Conservation (phyloP, 2,888 invertebrate species). For the Carcina quercana region DNA sequence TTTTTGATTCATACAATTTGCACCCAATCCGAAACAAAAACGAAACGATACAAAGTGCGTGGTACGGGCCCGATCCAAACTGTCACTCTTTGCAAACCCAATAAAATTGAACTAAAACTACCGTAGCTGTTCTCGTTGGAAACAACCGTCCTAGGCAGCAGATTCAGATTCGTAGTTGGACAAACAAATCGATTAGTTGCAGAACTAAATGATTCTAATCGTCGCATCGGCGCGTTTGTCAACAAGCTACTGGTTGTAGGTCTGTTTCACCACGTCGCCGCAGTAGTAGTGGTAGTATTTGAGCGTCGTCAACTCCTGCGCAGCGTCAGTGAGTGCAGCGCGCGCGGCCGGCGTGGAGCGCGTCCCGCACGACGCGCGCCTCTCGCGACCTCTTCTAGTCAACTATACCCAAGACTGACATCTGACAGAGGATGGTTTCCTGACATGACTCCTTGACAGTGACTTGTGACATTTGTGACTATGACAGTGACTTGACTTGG, state of each 20-base stretch:
- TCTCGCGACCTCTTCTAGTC: slow-evolving; percentile 50
- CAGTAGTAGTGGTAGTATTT: slow-evolving; percentile 63
- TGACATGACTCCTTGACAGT: slow-evolving; percentile 27
- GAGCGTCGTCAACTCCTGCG: slow-evolving; percentile 30
- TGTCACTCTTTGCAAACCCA: too few species aligned
- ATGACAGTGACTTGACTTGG: slow-evolving; percentile 31
- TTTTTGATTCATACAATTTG: too few species aligned
- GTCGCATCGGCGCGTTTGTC: slow-evolving; percentile 1
- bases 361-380: slow-evolving; percentile 40
- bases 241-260: too few species aligned
- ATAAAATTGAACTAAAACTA: too few species aligned
- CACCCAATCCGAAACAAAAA: too few species aligned
- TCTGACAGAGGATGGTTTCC: too few species aligned
- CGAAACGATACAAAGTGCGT: too few species aligned
- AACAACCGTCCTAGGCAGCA: too few species aligned
- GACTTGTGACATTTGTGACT: slow-evolving; percentile 19
- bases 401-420: slow-evolving; percentile 27
- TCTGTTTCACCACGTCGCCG: slow-evolving; percentile 22
- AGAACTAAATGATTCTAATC: slow-evolving; percentile 3
- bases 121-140: too few species aligned
- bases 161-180: too few species aligned
- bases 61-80: too few species aligned
- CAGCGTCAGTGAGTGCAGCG: slow-evolving; percentile 32
- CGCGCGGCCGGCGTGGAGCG: slow-evolving; percentile 52
- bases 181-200: slow-evolving; percentile 11